Conservation (phyloP, 2,888 invertebrate genomes). For the Drosophila pseudotalamancana region DNA sequence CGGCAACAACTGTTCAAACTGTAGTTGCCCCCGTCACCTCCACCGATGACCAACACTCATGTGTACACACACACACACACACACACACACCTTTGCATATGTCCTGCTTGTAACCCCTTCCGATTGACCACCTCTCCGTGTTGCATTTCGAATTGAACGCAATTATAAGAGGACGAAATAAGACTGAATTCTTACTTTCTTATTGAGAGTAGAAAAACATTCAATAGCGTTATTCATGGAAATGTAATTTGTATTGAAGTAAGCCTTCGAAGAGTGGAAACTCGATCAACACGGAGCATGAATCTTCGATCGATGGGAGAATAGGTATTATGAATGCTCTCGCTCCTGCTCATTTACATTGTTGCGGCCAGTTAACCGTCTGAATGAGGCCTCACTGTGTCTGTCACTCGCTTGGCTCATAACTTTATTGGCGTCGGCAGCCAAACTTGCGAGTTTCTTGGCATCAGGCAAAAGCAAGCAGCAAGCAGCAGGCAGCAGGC, state of each 20-base stretch:
- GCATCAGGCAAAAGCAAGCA: constrained; percentile 53
- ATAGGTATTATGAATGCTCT: not conserved
- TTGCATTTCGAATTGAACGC: not conserved
- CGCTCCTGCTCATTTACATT: not conserved
- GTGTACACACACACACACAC: not conserved
- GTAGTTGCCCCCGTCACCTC: constrained; percentile 22
- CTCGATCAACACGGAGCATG: not conserved
- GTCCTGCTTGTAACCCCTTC: not conserved
- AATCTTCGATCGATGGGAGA: not conserved
- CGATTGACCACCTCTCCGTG: not conserved
- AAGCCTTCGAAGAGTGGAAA: not conserved
- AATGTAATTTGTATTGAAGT: not conserved
- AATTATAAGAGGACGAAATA: not conserved
- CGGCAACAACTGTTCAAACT: constrained; percentile 32
- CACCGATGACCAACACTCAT: constrained; percentile 3
- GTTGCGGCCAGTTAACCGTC: constrained; percentile 14
- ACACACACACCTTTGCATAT: not conserved
- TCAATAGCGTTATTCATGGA: too few relatives aligned
- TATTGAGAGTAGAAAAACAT: not conserved
- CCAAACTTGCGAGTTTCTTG: constrained; percentile 77
- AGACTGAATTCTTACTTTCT: not conserved
- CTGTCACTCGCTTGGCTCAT: constrained; percentile 41
- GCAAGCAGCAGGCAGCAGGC: constrained; percentile 38
- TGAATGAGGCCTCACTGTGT: constrained; percentile 27
- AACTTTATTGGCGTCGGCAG: constrained; percentile 61